Percentiles rank a stretch among this genome's conserved stretches.
These are phyloP conservation scores for Parapsyche elsis DNA, from an alignment of 1,140 invertebrate species.

Conservation along the genomic window DNA sequence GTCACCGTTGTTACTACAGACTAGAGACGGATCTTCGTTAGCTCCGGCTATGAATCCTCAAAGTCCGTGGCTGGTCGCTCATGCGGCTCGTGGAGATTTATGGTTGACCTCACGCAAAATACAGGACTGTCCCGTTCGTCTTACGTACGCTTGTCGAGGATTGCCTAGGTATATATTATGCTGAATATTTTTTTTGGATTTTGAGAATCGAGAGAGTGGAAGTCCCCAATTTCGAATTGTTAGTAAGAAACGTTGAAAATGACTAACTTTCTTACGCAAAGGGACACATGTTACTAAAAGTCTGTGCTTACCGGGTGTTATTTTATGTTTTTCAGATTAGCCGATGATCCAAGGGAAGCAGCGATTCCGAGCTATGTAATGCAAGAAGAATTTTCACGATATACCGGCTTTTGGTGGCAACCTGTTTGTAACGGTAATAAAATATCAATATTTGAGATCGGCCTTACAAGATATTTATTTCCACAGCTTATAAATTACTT, in stretches of 20 bases:
- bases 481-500: constrained; percentile 27
- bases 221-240: not conserved
- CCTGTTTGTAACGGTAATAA: constrained; percentile 74
- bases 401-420: constrained; percentile 98
- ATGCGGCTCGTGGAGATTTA: constrained; percentile 90
- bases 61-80: constrained; percentile 87
- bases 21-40: constrained; percentile 74
- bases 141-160: constrained; percentile 88
- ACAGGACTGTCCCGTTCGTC: constrained; percentile 68
- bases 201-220: too few relatives aligned
- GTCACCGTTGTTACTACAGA: constrained; percentile 26
- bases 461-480: not conserved
- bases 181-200: too few relatives aligned
- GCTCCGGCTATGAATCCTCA: constrained; percentile 93
- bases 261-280: too few relatives aligned
- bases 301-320: too few relatives aligned
- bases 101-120: constrained; percentile 84
- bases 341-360: constrained; percentile 87
- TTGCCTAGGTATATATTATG: constrained; percentile 59
- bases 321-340: constrained; percentile 65
- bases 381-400: constrained; percentile 97
- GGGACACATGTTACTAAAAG: too few relatives aligned
- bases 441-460: not conserved
- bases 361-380: constrained; percentile 97
- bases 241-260: not conserved